Percentiles rank a stretch among this genome's conserved stretches.
phyloP scores from a whole-genome alignment of 2,888 invertebrate genomes.

The Nomada ferruginata region DNA sequence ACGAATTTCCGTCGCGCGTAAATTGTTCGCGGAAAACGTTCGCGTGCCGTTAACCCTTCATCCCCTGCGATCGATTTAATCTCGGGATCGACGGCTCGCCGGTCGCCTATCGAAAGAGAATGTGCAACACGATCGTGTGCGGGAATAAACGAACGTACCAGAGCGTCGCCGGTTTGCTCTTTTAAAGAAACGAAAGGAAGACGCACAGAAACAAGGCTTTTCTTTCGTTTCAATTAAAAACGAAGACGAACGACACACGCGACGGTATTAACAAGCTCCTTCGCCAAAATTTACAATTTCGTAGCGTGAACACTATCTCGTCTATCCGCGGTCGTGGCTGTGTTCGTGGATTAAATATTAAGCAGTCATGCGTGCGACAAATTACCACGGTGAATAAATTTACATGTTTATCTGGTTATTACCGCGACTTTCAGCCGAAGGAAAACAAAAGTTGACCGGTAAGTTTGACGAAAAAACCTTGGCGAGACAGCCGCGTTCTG shows the following conservation, averaged over 20 bases:
- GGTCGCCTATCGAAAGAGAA: background rate
- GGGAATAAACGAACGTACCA: no score
- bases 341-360: conserved; percentile 45
- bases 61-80: conserved; percentile 18
- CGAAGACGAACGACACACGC: conserved; percentile 12
- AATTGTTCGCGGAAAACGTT: conserved; percentile 20
- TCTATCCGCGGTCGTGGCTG: conserved; percentile 7
- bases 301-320: conserved; percentile 44
- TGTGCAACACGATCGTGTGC: background rate
- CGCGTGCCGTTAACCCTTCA: conserved; percentile 10
- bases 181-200: no score
- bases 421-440: conserved; percentile 47
- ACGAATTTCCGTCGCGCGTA: background rate
- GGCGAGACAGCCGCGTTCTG: background rate
- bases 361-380: conserved; percentile 55
- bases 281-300: conserved; percentile 32
- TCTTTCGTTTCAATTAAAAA: background rate
- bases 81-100: background rate
- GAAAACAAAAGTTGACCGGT: conserved; percentile 31
- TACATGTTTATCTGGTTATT: conserved; percentile 65
- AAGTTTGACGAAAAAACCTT: conserved; percentile 8
- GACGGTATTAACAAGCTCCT: conserved; percentile 14
- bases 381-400: conserved; percentile 60
- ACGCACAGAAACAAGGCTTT: background rate
- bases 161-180: no score